Evolutionary conservation across 2,113 vertebrate species (phyloP).

Genomic region (Urocolius indicus): DNA sequence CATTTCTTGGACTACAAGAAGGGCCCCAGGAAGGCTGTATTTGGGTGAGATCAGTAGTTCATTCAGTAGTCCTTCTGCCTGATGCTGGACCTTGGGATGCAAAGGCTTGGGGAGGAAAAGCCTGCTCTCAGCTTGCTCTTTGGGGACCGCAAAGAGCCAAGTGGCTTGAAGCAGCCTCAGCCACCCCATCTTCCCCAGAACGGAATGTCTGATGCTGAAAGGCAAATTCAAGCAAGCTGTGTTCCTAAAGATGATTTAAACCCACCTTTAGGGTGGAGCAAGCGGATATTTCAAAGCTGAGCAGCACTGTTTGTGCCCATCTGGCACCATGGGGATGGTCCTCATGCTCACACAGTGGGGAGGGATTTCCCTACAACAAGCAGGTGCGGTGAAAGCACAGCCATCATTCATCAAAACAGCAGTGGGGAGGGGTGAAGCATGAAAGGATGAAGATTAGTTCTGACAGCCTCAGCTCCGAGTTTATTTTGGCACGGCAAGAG

Average conservation of each 20-base stretch:
- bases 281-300: not conserved
- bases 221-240: not conserved
- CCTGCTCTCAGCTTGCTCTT: rapidly evolving
- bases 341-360: rapidly evolving
- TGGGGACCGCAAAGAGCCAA: rapidly evolving
- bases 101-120: not conserved
- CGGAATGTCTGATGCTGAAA: rapidly evolving
- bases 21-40: rapidly evolving
- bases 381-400: rapidly evolving
- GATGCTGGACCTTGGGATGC: not conserved
- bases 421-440: not conserved
- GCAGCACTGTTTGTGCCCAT: rapidly evolving
- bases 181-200: not conserved
- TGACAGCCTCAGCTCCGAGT: not conserved
- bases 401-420: rapidly evolving
- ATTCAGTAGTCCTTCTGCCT: not conserved
- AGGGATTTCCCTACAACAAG: not conserved
- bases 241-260: rapidly evolving
- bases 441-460: not conserved
- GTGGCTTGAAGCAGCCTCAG: not conserved
- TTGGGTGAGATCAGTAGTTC: not conserved
- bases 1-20: not conserved
- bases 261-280: rapidly evolving
- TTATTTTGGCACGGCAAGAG: not conserved
- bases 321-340: rapidly evolving